Percentiles rank a stretch among this genome's conserved stretches.
phyloP scores from a whole-genome alignment of 2,113 vertebrate species.

The Desmodus rotundus region DNA sequence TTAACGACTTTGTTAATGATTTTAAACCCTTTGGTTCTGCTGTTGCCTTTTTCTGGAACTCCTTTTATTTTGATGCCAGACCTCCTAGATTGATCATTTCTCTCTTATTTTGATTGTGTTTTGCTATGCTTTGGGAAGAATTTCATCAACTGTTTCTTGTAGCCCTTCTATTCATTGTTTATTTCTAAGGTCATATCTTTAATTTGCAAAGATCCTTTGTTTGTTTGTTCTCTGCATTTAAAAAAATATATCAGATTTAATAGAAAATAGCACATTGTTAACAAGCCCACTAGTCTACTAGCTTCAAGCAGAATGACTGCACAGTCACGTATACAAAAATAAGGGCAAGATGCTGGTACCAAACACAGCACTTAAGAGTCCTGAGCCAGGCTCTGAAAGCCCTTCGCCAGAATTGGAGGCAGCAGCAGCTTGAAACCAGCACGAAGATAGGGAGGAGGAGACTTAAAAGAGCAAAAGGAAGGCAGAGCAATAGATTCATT shows the following conservation, averaged over 20 bases:
- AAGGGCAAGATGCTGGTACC: background rate
- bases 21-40: background rate
- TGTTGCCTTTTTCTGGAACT: conserved; percentile 3
- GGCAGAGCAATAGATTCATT: background rate
- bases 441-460: background rate
- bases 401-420: background rate
- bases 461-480: background rate
- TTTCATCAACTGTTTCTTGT: background rate
- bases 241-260: conserved; percentile 56
- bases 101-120: background rate
- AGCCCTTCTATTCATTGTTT: background rate
- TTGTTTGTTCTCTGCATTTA: background rate
- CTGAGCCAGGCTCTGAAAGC: background rate
- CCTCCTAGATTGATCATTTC: background rate
- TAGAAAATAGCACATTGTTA: conserved; percentile 70
- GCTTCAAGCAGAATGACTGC: conserved; percentile 39
- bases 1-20: background rate
- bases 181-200: background rate
- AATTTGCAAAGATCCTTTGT: background rate
- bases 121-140: background rate
- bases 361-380: background rate
- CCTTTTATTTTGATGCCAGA: background rate
- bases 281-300: conserved; percentile 35
- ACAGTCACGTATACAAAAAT: conserved; percentile 9
- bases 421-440: conserved; percentile 7